phyloP scores from a whole-genome alignment of 2,113 vertebrate species.

The Eclectus roratus region DNA sequence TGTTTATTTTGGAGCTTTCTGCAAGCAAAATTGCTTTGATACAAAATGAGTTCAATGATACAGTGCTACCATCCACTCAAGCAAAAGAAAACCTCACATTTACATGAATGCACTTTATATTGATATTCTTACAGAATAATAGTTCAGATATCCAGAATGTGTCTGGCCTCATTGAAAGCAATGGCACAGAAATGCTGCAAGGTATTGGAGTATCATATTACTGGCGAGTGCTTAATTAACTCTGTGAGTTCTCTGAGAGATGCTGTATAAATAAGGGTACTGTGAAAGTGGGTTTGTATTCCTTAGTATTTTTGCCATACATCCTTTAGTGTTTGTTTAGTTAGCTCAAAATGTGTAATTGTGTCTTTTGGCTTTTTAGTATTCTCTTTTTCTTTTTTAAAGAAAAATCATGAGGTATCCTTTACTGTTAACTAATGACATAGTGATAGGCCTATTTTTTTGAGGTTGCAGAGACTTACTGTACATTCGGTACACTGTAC shows the following conservation, averaged over 20 bases:
- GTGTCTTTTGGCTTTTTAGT: constrained; percentile 63
- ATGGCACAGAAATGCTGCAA: constrained; percentile 78
- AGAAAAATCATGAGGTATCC: constrained; percentile 78
- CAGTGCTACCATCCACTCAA: constrained; percentile 91
- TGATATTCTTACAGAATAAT: constrained; percentile 76
- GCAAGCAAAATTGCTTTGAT: constrained; percentile 94
- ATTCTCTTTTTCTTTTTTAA: constrained; percentile 56
- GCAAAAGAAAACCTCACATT: constrained; percentile 90
- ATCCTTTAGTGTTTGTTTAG: constrained; percentile 25
- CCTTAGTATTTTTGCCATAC: constrained; percentile 3
- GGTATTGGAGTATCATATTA: constrained; percentile 66
- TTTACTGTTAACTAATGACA: constrained; percentile 75
- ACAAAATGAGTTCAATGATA: constrained; percentile 92
- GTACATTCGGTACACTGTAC: constrained; percentile 87
- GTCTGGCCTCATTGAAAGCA: constrained; percentile 74
- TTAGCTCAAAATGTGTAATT: constrained; percentile 41
- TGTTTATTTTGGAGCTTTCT: constrained; percentile 85
- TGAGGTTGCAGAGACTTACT: constrained; percentile 82
- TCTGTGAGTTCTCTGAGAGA: constrained; percentile 68
- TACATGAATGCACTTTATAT: constrained; percentile 85
- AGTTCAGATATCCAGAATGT: constrained; percentile 68
- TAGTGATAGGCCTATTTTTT: constrained; percentile 69
- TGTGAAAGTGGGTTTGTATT: constrained; percentile 49
- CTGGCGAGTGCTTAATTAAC: constrained; percentile 71
- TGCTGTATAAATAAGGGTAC: constrained; percentile 54